These are phyloP conservation scores for Mystacides longicornis DNA, from an alignment of 2,888 invertebrate genomes.

Conservation along the genomic window DNA sequence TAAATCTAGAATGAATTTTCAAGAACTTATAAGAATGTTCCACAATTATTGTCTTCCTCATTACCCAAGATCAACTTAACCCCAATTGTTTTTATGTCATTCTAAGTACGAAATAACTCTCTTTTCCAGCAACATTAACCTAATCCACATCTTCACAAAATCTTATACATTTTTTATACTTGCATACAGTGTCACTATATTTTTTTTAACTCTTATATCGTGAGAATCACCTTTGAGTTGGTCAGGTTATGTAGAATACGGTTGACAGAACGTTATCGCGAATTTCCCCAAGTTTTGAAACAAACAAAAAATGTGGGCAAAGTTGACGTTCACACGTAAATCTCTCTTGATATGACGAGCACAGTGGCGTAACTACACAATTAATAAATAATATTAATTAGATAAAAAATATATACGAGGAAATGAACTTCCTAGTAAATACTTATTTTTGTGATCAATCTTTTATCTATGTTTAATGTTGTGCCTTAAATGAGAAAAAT, in stretches of 20 bases:
- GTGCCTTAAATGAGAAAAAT: too few relatives aligned
- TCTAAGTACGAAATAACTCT: neutral
- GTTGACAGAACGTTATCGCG: neutral
- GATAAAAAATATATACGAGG: too few relatives aligned
- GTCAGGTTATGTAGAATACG: neutral
- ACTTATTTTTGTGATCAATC: too few relatives aligned
- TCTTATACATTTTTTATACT: neutral
- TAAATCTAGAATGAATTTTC: too few relatives aligned
- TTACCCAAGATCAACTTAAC: neutral
- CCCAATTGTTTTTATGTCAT: neutral
- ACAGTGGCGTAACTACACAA: too few relatives aligned
- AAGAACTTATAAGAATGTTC: too few relatives aligned
- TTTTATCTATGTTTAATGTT: too few relatives aligned
- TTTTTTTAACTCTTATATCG: neutral
- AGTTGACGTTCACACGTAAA: slow-evolving; percentile 8
- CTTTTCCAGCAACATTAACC: neutral
- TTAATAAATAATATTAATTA: too few relatives aligned
- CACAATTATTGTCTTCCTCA: too few relatives aligned
- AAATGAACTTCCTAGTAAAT: too few relatives aligned
- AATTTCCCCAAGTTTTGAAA: slow-evolving; percentile 8
- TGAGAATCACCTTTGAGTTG: slow-evolving; percentile 1
- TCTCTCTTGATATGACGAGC: too few relatives aligned
- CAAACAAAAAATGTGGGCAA: slow-evolving; percentile 6
- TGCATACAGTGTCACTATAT: neutral
- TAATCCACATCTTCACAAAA: neutral